Evolutionary conservation across 2,113 vertebrate genomes (phyloP), one percentile per base, ranked within the genome.

Genomic region (Plecturocebus donacophilus): DNA sequence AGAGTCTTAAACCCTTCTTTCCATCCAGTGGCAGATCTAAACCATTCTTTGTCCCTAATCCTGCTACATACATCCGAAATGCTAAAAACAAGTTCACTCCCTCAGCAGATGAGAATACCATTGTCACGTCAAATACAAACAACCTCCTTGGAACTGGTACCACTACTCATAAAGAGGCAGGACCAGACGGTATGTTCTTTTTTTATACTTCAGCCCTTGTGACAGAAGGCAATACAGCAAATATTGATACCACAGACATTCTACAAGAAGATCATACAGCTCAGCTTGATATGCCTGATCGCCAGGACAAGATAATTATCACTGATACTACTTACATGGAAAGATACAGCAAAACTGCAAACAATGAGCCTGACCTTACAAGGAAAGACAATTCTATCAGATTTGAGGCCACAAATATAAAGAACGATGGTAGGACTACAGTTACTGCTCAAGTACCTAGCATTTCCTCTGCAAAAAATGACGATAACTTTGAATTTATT

Each of bases 391-490:
- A 75, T 20, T 68, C 16, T 73, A 89, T 85, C 58, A 35, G 49
- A 56, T n/a, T 49, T 80, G 45, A 88, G 84, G 71, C 45, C 40
- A 52, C 17, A 66, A 35, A 84, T 14, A 49, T 64, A 10, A 87
- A 88, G 21, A 85, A 94, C 75, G 9, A 66, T n/a, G 64, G 68
- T 8, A 94, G 16, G 80, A 42, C 19, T 80, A 66, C 3, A 85
- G 20, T 47, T 84, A 73, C 56, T 79, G 16, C 30, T 84, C 61
- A 27, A 71, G 77, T 8, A 68, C 21, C 61, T 92, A 73, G 20
- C 45, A 68, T 94, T 89, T 91, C 35, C 61, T 88, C 42, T 85
- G 20, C 45, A 88, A 89, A 94, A 89, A 71, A 66, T 14, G 87
- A 11, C 54, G 75, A 49, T 75, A 64, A 89, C 6, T 88, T 96